Evolutionary conservation across 2,797 vertebrate species (phyloP).

Genomic region (Neosilurus hyrtlii): DNA sequence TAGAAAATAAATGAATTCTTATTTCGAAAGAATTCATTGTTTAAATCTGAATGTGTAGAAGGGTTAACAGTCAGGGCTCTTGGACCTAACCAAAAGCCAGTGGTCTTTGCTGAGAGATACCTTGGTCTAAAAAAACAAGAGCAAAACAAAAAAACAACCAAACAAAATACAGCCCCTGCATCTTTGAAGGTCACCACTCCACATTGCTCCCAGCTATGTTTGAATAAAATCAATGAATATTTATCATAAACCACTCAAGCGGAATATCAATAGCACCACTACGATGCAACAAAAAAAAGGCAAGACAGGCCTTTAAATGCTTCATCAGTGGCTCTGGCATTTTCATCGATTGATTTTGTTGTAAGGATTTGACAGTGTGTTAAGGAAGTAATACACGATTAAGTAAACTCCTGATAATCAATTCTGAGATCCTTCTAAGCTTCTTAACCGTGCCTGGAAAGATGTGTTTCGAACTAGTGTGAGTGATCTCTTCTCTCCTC

Average conservation of each 20-base stretch:
- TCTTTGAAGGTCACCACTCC: constrained; percentile 70
- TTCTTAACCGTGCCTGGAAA: background rate
- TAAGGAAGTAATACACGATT: constrained; percentile 31
- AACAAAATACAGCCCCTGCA: constrained; percentile 28
- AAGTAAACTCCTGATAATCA: constrained; percentile 26
- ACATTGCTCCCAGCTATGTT: constrained; percentile 69
- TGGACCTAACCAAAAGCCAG: constrained; percentile 29
- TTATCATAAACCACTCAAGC: constrained; percentile 66
- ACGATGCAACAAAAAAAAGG: constrained; percentile 5
- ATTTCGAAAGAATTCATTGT: background rate
- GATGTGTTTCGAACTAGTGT: background rate
- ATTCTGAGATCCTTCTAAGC: background rate
- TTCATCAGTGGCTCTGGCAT: background rate
- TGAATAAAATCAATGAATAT: constrained; percentile 80
- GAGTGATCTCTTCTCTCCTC: background rate
- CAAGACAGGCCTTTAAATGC: constrained; percentile 25
- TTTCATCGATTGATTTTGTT: constrained; percentile 36
- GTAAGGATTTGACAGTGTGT: constrained; percentile 29
- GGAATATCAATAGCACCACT: constrained; percentile 62
- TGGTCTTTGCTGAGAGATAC: constrained; percentile 48
- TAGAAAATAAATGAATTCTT: background rate
- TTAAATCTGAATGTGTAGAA: constrained; percentile 30
- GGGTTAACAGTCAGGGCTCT: constrained; percentile 25
- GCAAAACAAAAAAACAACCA: background rate
- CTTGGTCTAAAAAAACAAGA: constrained; percentile 50